Evolutionary conservation across 2,113 vertebrate species (phyloP), one percentile per base, ranked within the genome.

Genomic region (Sciurus niger): DNA sequence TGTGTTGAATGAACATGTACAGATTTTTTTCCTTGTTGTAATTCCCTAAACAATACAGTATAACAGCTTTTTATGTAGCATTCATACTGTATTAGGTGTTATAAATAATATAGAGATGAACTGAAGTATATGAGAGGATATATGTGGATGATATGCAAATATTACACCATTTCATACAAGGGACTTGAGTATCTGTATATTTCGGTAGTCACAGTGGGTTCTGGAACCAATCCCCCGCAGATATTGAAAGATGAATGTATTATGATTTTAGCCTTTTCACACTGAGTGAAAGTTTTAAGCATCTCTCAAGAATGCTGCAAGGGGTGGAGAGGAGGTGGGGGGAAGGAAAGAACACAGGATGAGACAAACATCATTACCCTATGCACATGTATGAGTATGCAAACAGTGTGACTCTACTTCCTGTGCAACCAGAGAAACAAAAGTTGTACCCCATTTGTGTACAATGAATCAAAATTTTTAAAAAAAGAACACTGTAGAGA

Each of bases 201-300:
- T 70, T 72, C 48, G 37, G 43, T 25, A 73, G 34, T 30, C 37
- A 58, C 60, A 63, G 24, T 83, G 89, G 43, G 40, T 92, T 60
- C 79, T 48, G 37, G 68, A 84, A 48, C 43, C 53, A 63, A 72
- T 84, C 53, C 82, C 3, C 48, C 37, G 72, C 65, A 74, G 67
- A 63, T 30, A 80, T 40, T 74, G 32, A 83, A 40, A 84, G 51
- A 32, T 73, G 40, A 60, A 28, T 43, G 18, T 53, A 83, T 84
- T 93, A 93, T 77, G 58, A 87, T 87, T 93, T 93, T 72, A 87
- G 37, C 79, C 16, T 96, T 93, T 87, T 83, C 25, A 90, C 7
- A 92, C 11, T 94, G 63, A 90, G 46, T 78, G 60, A 93, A 91
- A 86, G 67, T 85, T 87, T 92, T 74, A 94, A 94, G 79, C 0